These are phyloP conservation scores for Diaperis boleti DNA, from an alignment of 2,888 invertebrate genomes.

Conservation along the genomic window DNA sequence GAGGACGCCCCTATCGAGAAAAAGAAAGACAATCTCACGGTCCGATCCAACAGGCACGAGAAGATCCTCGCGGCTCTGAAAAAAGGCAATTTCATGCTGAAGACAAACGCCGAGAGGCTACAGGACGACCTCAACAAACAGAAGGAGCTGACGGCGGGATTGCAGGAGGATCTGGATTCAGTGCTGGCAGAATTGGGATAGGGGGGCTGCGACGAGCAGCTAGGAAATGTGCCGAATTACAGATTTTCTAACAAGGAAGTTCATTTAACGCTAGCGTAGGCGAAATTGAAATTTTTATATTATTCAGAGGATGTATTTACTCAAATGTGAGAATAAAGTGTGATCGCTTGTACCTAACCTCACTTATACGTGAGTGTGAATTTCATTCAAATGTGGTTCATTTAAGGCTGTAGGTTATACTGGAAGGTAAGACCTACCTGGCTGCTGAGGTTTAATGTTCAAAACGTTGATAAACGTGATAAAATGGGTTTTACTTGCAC, in stretches of 20 bases:
- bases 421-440: too few relatives aligned
- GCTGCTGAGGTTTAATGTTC: neutral
- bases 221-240: too few relatives aligned
- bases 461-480: neutral
- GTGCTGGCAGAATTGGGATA: slow-evolving; percentile 84
- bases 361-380: slow-evolving; percentile 4
- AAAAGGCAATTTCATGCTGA: slow-evolving; percentile 88
- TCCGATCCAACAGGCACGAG: slow-evolving; percentile 81
- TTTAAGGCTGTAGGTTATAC: too few relatives aligned
- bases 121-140: slow-evolving; percentile 89
- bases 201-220: slow-evolving; percentile 57
- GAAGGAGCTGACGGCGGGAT: slow-evolving; percentile 79
- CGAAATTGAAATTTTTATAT: slow-evolving; percentile 42
- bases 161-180: slow-evolving; percentile 88
- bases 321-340: slow-evolving; percentile 45
- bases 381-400: too few relatives aligned
- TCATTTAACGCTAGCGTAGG: slow-evolving; percentile 34
- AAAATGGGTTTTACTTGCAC: neutral
- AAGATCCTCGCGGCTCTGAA: slow-evolving; percentile 83
- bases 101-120: slow-evolving; percentile 88
- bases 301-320: slow-evolving; percentile 35
- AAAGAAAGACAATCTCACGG: slow-evolving; percentile 75
- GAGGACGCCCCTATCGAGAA: slow-evolving; percentile 77
- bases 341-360: slow-evolving; percentile 39
- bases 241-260: too few relatives aligned